Conservation (phyloP, 1,140 invertebrate species). For the Telenomus remus region DNA sequence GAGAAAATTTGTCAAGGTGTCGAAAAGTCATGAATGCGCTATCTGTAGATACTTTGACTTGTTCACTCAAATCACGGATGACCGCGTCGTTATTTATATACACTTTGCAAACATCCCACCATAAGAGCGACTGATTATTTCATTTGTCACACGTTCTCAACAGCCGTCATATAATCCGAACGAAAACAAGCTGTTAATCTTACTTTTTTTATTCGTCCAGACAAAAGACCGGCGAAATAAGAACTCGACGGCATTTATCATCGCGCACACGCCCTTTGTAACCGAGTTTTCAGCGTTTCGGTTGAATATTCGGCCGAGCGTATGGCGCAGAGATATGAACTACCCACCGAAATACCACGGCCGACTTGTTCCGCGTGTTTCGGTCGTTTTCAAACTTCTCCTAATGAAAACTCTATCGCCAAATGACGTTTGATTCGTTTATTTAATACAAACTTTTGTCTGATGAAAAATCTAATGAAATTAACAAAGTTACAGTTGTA, state of each 20-base stretch:
- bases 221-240: slow-evolving; percentile 17
- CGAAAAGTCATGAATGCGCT: slow-evolving; percentile 27
- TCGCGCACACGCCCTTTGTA: slow-evolving; percentile 3
- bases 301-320: slow-evolving; percentile 20
- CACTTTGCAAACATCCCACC: slow-evolving; percentile 16
- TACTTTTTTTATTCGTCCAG: slow-evolving; percentile 3
- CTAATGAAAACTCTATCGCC: too few relatives aligned
- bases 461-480: too few relatives aligned
- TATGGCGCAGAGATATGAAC: slow-evolving; percentile 15
- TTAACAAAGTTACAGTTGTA: too few relatives aligned
- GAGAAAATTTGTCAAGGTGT: too few relatives aligned
- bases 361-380: too few relatives aligned
- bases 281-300: slow-evolving; percentile 13
- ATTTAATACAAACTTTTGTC: too few relatives aligned
- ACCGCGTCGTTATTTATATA: slow-evolving; percentile 39
- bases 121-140: slow-evolving; percentile 20
- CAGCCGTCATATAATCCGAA: slow-evolving; percentile 5
- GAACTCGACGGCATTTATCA: slow-evolving; percentile 8
- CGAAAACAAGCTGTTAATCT: slow-evolving; percentile 13
- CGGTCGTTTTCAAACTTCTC: too few relatives aligned
- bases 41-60: slow-evolving; percentile 40
- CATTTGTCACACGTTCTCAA: slow-evolving; percentile 19
- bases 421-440: too few relatives aligned
- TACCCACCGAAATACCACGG: neutral
- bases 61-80: slow-evolving; percentile 45